Percentiles rank a stretch among this genome's conserved stretches.
phyloP scores from a whole-genome alignment of 1,140 invertebrate species.

The Lepidurus apus region DNA sequence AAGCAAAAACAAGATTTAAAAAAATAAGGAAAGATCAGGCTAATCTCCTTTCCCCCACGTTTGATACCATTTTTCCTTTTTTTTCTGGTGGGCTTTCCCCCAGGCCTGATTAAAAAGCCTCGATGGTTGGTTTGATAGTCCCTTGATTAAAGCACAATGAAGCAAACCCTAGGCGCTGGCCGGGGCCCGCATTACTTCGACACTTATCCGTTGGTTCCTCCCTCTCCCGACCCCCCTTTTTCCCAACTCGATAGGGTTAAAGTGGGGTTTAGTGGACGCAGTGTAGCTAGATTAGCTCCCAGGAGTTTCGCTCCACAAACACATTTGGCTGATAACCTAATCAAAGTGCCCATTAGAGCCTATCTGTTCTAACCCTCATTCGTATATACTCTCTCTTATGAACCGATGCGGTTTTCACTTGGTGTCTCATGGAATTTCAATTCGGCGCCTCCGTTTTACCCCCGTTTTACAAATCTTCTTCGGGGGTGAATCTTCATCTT shows the following conservation, averaged over 20 bases:
- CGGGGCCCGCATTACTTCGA: neutral
- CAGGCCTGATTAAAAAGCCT: conserved; percentile 7
- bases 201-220: conserved; percentile 2
- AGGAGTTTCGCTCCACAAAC: conserved; percentile 18
- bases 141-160: conserved; percentile 22
- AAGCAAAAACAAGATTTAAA: neutral
- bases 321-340: conserved; percentile 22
- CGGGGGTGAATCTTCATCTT: too few relatives aligned
- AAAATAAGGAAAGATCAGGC: neutral
- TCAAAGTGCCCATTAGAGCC: conserved; percentile 14
- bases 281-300: conserved; percentile 18
- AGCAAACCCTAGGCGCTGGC: conserved; percentile 13
- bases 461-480: neutral
- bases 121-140: conserved; percentile 11
- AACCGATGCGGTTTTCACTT: neutral
- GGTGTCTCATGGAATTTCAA: neutral
- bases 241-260: neutral
- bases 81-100: neutral
- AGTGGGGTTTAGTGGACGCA: conserved; percentile 4
- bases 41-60: neutral
- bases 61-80: neutral
- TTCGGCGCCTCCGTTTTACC: neutral
- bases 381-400: neutral
- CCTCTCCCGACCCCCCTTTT: neutral
- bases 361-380: neutral